These are phyloP conservation scores for Drosophila mercatorum DNA, from an alignment of 2,888 invertebrate genomes.

Conservation along the genomic window DNA sequence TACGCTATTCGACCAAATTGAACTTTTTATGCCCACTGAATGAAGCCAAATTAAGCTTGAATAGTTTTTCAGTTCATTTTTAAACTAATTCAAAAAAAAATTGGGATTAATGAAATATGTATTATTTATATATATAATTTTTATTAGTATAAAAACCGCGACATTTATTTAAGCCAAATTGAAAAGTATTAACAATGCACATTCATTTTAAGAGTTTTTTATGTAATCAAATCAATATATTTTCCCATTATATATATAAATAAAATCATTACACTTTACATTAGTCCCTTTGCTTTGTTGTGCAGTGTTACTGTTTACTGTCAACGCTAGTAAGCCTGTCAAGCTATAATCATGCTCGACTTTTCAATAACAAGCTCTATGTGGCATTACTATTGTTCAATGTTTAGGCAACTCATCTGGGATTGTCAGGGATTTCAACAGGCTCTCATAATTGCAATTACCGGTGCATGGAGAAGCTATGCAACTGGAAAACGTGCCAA, in stretches of 20 bases:
- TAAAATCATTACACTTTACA: not conserved
- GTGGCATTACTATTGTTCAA: not conserved
- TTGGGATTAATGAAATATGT: not conserved
- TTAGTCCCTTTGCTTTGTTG: not conserved
- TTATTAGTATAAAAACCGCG: too few relatives aligned
- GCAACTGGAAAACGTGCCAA: conserved; percentile 24
- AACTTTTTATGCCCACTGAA: not conserved
- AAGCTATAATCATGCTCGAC: conserved; percentile 6
- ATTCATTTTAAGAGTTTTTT: not conserved
- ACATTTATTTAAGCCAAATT: not conserved
- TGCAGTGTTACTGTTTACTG: not conserved
- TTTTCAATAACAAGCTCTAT: conserved; percentile 5
- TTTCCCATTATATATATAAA: too few relatives aligned
- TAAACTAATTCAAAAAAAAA: not conserved
- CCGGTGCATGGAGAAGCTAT: not conserved
- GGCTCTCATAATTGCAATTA: conserved; percentile 1
- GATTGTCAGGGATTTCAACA: not conserved
- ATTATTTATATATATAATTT: not conserved
- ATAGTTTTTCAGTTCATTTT: not conserved
- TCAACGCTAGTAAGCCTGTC: not conserved
- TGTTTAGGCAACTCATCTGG: conserved; percentile 2
- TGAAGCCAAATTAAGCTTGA: not conserved
- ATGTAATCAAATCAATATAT: too few relatives aligned
- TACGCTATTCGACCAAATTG: not conserved
- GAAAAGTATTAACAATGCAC: not conserved